phyloP scores from a whole-genome alignment of 2,797 vertebrate genomes.

The Melopsittacus undulatus region DNA sequence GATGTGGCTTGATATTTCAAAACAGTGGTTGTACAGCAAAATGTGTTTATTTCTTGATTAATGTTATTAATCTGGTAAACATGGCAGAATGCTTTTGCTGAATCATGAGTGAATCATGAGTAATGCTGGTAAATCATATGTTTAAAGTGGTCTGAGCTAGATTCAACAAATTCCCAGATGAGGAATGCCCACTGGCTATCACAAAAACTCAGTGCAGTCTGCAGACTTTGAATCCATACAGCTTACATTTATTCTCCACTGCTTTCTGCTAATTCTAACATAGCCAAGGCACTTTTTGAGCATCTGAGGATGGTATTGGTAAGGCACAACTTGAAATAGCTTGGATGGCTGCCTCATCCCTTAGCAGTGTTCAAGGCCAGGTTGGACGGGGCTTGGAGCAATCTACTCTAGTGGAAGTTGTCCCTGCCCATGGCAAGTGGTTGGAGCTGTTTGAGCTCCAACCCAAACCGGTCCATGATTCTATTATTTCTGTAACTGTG shows the following conservation, averaged over 20 bases:
- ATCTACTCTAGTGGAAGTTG: neutral
- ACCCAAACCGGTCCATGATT: neutral
- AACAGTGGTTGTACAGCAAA: neutral
- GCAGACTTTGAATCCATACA: neutral
- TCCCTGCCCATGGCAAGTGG: no score
- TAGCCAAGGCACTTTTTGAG: neutral
- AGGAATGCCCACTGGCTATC: neutral
- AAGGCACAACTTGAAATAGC: neutral
- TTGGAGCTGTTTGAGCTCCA: neutral
- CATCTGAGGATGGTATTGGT: neutral
- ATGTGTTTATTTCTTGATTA: neutral
- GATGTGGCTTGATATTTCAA: neutral
- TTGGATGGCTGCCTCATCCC: neutral
- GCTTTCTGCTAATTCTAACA: neutral
- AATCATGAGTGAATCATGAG: neutral
- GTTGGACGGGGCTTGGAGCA: neutral
- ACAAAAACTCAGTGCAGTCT: neutral
- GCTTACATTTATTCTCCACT: neutral
- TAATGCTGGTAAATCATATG: neutral
- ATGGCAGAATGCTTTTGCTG: neutral
- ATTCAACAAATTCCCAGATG: neutral
- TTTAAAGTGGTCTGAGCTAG: neutral
- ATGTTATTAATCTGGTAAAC: neutral
- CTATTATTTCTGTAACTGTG: neutral
- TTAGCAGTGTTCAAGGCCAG: neutral